Evolutionary conservation across 2,888 invertebrate genomes (phyloP).

Genomic region (Apodemia mormo): DNA sequence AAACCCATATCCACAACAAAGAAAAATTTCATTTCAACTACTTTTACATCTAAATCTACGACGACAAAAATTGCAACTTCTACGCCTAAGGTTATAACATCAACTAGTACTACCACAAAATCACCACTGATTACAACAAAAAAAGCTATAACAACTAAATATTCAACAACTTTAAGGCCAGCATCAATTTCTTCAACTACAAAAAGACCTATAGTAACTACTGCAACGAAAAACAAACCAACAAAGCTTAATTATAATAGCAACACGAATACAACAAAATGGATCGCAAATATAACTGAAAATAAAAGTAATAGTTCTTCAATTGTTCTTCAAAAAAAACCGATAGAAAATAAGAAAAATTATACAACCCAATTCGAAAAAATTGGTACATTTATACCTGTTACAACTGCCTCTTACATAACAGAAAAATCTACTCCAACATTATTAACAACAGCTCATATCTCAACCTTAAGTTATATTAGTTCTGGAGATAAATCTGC

Average conservation of each 20-base stretch:
- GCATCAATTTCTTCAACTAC: not conserved
- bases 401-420: slow-evolving; percentile 55
- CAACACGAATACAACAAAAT: slow-evolving; percentile 13
- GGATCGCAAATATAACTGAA: not conserved
- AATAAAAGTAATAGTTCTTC: slow-evolving; percentile 23
- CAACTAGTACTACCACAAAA: slow-evolving; percentile 38
- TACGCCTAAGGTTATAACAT: slow-evolving; percentile 38
- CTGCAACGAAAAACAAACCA: slow-evolving; percentile 9
- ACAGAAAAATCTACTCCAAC: slow-evolving; percentile 52
- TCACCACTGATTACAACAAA: slow-evolving; percentile 31
- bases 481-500: slow-evolving; percentile 40
- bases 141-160: not conserved
- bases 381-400: slow-evolving; percentile 60
- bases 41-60: slow-evolving; percentile 35
- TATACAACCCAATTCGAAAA: slow-evolving; percentile 47
- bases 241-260: not conserved
- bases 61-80: slow-evolving; percentile 40
- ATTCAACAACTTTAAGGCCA: not conserved
- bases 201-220: slow-evolving; percentile 6
- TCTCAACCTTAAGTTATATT: slow-evolving; percentile 35
- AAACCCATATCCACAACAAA: slow-evolving; percentile 34
- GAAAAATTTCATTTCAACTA: slow-evolving; percentile 38
- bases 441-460: slow-evolving; percentile 41
- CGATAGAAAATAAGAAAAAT: slow-evolving; percentile 30
- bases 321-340: slow-evolving; percentile 30